Evolutionary conservation across 2,888 invertebrate species (phyloP), one percentile per base, ranked within the genome.

Genomic region (Erannis defoliaria): DNA sequence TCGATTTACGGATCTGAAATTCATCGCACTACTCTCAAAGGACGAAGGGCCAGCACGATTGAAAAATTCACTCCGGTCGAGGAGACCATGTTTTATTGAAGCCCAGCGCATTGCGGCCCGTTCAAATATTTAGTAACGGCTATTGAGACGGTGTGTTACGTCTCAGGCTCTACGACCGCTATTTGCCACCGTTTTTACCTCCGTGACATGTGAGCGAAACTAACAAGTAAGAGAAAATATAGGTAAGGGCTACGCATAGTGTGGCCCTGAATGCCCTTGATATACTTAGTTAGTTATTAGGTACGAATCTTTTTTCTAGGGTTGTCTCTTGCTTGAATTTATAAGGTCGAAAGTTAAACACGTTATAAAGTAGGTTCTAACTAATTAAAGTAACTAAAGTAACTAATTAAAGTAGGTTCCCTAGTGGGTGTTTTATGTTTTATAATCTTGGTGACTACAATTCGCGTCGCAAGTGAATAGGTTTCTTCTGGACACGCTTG

Each of bases 81-180:
- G 72, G 73, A 76, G 68, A 59, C 46, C 82, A 88, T 89, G 87
- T 89, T 88, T 89, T 90, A 90, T 89, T 84, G 87, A 89, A 82
- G 72, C 74, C 67, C 71, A 76, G 86, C 86, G 88, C 88, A 89
- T 70, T 90, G 89, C 89, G 87, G 85, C 80, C 72, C 76, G 71
- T 78, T 89, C 78, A 84, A 89, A 89, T 88, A 89, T 90, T 89
- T 83, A 89, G 82, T 73, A 77, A 81, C 82, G 76, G 78, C 84
- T 81, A 83, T 81, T 80, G 85, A 84, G 81, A 81, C 82, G 72
- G 67, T 68, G 72, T 75, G 76, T 76, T 82, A 84, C 81, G 81
- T 84, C 77, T 65, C 67, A 68, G 67, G 68, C 69, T 70, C 67
- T 68, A 67, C 66, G 60, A 56, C 54, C 59, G 65, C 67, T 71